Percentiles rank a stretch among this genome's conserved stretches.
These are phyloP conservation scores for Allacma fusca DNA, from an alignment of 2,888 invertebrate species.

Conservation along the genomic window DNA sequence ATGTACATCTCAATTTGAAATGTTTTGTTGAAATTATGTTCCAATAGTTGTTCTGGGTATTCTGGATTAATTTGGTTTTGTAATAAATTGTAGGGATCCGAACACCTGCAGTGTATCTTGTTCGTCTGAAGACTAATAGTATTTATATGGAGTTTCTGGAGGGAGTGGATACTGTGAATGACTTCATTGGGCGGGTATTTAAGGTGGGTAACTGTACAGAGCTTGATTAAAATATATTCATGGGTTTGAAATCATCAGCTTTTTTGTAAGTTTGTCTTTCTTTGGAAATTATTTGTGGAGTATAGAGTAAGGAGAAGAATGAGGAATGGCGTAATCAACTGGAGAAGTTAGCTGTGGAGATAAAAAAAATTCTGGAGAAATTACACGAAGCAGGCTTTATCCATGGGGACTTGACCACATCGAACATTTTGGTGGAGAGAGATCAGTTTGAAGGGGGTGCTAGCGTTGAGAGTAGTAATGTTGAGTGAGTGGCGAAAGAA, in stretches of 20 bases:
- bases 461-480: no score
- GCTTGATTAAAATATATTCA: no score
- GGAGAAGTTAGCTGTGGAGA: constrained; percentile 67
- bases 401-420: constrained; percentile 98
- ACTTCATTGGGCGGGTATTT: constrained; percentile 69
- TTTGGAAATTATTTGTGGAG: no score
- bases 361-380: constrained; percentile 78
- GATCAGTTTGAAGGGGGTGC: neutral
- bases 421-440: constrained; percentile 82
- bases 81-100: constrained; percentile 68
- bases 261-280: no score
- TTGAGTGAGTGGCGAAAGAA: no score
- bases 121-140: constrained; percentile 76
- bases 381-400: constrained; percentile 87
- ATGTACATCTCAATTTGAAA: no score
- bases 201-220: no score
- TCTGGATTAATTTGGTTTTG: no score
- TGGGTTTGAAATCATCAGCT: no score
- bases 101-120: constrained; percentile 81
- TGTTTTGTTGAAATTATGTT: no score
- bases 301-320: neutral
- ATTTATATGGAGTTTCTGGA: constrained; percentile 88
- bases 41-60: no score
- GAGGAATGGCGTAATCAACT: neutral
- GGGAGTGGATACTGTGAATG: constrained; percentile 79